Conservation (phyloP, 2,888 invertebrate genomes). For the Salticus scenicus region DNA sequence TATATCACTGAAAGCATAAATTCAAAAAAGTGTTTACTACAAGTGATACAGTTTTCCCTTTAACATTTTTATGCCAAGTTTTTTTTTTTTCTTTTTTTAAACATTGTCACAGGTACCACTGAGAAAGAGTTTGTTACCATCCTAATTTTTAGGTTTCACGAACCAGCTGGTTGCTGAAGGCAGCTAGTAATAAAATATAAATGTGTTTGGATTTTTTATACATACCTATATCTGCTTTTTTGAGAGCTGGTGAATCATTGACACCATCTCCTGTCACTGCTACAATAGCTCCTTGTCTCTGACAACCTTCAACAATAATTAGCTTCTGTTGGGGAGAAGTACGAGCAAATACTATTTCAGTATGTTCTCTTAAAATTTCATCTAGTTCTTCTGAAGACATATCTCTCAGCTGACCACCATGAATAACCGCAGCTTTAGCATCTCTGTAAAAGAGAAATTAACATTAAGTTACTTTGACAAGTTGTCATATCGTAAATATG, state of each 20-base stretch:
- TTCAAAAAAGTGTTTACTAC: too few relatives aligned
- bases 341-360: conserved; percentile 76
- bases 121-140: too few relatives aligned
- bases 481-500: too few relatives aligned
- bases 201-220: neutral
- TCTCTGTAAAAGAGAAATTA: conserved; percentile 50
- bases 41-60: too few relatives aligned
- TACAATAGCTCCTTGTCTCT: conserved; percentile 79
- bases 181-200: too few relatives aligned
- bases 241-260: conserved; percentile 80
- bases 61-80: too few relatives aligned
- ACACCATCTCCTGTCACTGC: conserved; percentile 81
- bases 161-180: too few relatives aligned
- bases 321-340: conserved; percentile 78
- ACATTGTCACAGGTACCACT: too few relatives aligned
- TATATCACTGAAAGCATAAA: too few relatives aligned
- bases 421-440: conserved; percentile 75
- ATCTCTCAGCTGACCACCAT: conserved; percentile 75
- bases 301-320: conserved; percentile 80
- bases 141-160: too few relatives aligned
- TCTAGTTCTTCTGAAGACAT: conserved; percentile 75
- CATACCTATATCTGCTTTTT: conserved; percentile 79
- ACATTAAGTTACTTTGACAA: too few relatives aligned
- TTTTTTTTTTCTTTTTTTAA: too few relatives aligned
- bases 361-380: conserved; percentile 74